Evolutionary conservation across 2,888 invertebrate species (phyloP).

Genomic region (Tanypteryx hageni): DNA sequence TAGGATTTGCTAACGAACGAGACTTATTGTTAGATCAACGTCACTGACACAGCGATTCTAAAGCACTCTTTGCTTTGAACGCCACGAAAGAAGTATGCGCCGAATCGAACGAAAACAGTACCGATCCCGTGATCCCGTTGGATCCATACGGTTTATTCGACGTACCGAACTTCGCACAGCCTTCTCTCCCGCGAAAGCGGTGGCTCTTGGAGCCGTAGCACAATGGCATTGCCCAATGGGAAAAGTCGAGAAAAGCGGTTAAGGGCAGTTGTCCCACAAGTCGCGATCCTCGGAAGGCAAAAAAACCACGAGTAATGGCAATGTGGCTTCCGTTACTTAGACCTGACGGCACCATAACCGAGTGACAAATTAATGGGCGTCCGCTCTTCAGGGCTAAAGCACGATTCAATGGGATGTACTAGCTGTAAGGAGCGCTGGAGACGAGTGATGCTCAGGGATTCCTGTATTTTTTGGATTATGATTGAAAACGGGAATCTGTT

Average conservation of each 20-base stretch:
- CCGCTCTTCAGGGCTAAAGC: neutral
- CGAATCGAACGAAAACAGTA: neutral
- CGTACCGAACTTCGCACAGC: neutral
- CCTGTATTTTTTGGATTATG: too few species aligned
- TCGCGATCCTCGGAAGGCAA: neutral
- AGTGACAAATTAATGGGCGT: neutral
- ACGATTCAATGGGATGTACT: too few species aligned
- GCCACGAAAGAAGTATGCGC: too few species aligned
- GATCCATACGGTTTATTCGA: neutral
- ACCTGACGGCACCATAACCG: neutral
- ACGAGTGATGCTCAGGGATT: too few species aligned
- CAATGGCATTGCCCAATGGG: neutral
- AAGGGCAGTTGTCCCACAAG: constrained; percentile 24
- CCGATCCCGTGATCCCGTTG: neutral
- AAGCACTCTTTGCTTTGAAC: too few species aligned
- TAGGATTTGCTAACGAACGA: too few species aligned
- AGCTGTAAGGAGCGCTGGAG: too few species aligned
- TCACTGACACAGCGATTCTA: too few species aligned
- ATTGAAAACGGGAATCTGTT: too few species aligned
- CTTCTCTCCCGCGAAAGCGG: neutral
- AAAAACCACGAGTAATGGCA: neutral
- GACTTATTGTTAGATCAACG: too few species aligned
- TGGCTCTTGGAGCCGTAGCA: neutral
- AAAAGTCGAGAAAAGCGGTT: constrained; percentile 13
- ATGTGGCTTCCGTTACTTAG: constrained; percentile 24